phyloP scores from a whole-genome alignment of 1,140 invertebrate species.

The Frieseomelitta varia region DNA sequence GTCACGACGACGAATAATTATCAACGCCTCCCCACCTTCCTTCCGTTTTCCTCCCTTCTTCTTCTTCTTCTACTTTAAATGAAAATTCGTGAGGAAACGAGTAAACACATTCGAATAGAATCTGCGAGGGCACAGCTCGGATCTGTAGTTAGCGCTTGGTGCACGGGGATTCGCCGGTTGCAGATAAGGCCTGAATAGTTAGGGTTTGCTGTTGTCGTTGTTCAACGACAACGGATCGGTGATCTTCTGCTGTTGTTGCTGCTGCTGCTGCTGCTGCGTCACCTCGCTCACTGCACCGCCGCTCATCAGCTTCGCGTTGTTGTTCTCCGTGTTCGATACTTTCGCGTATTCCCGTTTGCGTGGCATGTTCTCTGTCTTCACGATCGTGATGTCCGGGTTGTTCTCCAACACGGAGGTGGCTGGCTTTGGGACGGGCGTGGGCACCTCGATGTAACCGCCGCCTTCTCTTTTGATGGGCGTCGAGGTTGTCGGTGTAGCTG shows the following conservation, averaged over 20 bases:
- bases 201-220: slow-evolving; percentile 81
- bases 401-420: slow-evolving; percentile 83
- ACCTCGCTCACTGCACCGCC: slow-evolving; percentile 77
- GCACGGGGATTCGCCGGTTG: slow-evolving; percentile 66
- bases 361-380: slow-evolving; percentile 83
- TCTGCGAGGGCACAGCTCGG: slow-evolving; percentile 73
- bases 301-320: slow-evolving; percentile 80
- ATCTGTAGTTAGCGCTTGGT: slow-evolving; percentile 66
- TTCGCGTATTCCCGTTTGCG: slow-evolving; percentile 81
- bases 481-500: slow-evolving; percentile 72
- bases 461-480: slow-evolving; percentile 80
- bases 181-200: slow-evolving; percentile 82
- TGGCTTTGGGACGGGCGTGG: slow-evolving; percentile 75
- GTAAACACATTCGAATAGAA: slow-evolving; percentile 79
- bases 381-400: slow-evolving; percentile 85
- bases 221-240: slow-evolving; percentile 82
- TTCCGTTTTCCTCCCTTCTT: slow-evolving; percentile 12
- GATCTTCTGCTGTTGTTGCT: slow-evolving; percentile 71
- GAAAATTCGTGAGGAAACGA: slow-evolving; percentile 79
- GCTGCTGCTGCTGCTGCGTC: slow-evolving; percentile 55
- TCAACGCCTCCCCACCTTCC: slow-evolving; percentile 38
- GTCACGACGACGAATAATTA: slow-evolving; percentile 11
- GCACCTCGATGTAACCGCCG: slow-evolving; percentile 77
- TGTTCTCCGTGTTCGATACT: slow-evolving; percentile 77
- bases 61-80: slow-evolving; percentile 75